Base-by-base conservation (phyloP, 2,113 vertebrate genomes). In the Tyrannus savana region DNA sequence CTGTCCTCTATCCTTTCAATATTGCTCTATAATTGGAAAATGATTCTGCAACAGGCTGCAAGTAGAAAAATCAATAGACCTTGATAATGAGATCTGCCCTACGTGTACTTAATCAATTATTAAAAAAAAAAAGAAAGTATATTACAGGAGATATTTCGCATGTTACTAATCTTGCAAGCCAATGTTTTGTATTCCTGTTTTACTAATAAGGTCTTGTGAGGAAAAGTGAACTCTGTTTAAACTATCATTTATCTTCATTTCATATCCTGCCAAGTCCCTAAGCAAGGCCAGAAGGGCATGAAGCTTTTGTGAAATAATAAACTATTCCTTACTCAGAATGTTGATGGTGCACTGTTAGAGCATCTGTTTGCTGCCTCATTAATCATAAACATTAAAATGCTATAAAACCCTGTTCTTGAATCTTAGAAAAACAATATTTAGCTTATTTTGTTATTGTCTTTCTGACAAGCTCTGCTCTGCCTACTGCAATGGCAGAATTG, bases 181-280 rank as follows among this genome's bases (percentile, higher is more conserved):
- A 0, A 60, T 75, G 46, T 55, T 96, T 90, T 85, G 47, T 92
- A 60, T 75, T 90, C 42, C 10, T 87, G 68, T 78, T 92, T 84
- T 86, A 87, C 90, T 92, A 94, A 91, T 92, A 91, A 95, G 81
- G 60, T 64, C 75, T 96, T 92, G 44, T 31, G 39, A 96, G 74
- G 73, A 94, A 96, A 47, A 72, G 46, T 81, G 80, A 95, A 82
- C 89, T 94, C 75, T 77, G 66, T 86, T 96, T 92, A 94, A 95
- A 92, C 58, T 84, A 87, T 53, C 95, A 90, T 97, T 94, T 87
- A 74, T 97, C 96, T 97, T 95, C 89, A 96, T 97, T 97, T 93
- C 75, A 84, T 81, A 95, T 68, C 80, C 84, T 93, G 84, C 83
- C 92, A 96, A 94, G 75, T 95, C 80, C 94, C 85, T 95, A 90